A percentile compares a stretch with the other conserved stretches of the same genome.
phyloP scores from a whole-genome alignment of 2,888 invertebrate genomes.

The Merodon equestris region DNA sequence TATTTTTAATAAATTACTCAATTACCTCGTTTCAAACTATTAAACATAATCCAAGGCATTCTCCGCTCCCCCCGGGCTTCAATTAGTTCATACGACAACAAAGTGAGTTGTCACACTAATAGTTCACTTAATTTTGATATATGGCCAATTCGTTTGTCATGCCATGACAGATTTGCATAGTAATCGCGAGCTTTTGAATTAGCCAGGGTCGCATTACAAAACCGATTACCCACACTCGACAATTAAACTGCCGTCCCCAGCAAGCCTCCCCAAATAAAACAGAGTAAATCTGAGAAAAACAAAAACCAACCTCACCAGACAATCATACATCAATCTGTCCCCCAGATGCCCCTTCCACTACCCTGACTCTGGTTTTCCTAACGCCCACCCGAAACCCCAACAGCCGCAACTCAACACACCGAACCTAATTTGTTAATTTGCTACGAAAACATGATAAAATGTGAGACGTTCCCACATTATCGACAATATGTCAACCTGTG shows the following conservation, averaged over 20 bases:
- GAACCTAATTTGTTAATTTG: slow-evolving; percentile 57
- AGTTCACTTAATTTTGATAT: slow-evolving; percentile 45
- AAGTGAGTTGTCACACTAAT: slow-evolving; percentile 15
- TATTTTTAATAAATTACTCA: slow-evolving; percentile 8
- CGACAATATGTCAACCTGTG: slow-evolving; percentile 61
- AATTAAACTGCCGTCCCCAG: slow-evolving; percentile 35
- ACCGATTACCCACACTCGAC: slow-evolving; percentile 58
- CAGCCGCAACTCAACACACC: slow-evolving; percentile 23
- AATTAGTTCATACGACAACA: background rate
- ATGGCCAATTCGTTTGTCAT: slow-evolving; percentile 50
- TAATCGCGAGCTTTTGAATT: slow-evolving; percentile 52
- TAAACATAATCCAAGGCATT: slow-evolving; percentile 24
- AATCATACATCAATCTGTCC: slow-evolving; percentile 51
- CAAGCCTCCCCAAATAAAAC: slow-evolving; percentile 8
- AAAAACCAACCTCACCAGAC: slow-evolving; percentile 31
- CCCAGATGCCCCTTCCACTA: slow-evolving; percentile 6
- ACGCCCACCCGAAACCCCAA: slow-evolving; percentile 4
- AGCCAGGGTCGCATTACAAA: slow-evolving; percentile 61
- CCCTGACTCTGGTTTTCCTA: background rate
- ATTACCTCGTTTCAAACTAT: slow-evolving; percentile 13
- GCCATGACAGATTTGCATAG: slow-evolving; percentile 58
- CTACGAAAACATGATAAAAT: slow-evolving; percentile 20
- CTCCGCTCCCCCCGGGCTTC: background rate
- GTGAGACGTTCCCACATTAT: slow-evolving; percentile 58
- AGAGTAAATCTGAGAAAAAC: no score